Percentiles rank a stretch among this genome's conserved stretches.
These are phyloP conservation scores for Parazoanthus darwini DNA, from an alignment of 92 coral and sea anemone species.

Conservation along the genomic window DNA sequence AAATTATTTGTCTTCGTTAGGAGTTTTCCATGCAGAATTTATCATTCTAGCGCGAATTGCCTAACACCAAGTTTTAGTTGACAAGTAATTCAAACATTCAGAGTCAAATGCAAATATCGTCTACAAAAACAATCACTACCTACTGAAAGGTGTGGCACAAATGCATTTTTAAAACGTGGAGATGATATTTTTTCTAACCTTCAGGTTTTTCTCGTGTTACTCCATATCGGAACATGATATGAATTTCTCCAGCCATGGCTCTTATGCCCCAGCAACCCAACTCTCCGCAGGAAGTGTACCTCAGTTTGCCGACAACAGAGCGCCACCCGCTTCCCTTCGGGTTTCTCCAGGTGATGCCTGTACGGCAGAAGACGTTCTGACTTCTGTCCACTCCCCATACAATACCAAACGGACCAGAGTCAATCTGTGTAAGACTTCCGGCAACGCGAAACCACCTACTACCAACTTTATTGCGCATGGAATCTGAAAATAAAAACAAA, in stretches of 20 bases:
- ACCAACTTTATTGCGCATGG: neutral
- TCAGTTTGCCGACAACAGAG: neutral
- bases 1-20: too few relatives aligned
- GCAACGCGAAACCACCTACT: neutral
- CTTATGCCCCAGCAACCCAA: neutral
- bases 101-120: neutral
- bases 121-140: neutral
- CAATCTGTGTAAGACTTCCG: neutral
- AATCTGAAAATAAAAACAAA: neutral
- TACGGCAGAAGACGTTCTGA: neutral
- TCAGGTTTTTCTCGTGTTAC: neutral
- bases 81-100: too few relatives aligned
- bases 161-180: neutral
- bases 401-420: neutral
- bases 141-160: neutral
- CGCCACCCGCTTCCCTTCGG: slow-evolving; percentile 2
- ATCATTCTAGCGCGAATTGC: too few relatives aligned
- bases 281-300: neutral
- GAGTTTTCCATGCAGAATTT: too few relatives aligned
- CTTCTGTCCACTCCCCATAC: neutral
- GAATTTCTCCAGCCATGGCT: neutral
- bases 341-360: neutral
- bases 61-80: too few relatives aligned
- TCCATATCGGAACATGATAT: neutral
- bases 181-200: neutral